Evolutionary conservation across 1,140 invertebrate genomes (phyloP), one percentile per base, ranked within the genome.

Genomic region (Tetragnatha versicolor): DNA sequence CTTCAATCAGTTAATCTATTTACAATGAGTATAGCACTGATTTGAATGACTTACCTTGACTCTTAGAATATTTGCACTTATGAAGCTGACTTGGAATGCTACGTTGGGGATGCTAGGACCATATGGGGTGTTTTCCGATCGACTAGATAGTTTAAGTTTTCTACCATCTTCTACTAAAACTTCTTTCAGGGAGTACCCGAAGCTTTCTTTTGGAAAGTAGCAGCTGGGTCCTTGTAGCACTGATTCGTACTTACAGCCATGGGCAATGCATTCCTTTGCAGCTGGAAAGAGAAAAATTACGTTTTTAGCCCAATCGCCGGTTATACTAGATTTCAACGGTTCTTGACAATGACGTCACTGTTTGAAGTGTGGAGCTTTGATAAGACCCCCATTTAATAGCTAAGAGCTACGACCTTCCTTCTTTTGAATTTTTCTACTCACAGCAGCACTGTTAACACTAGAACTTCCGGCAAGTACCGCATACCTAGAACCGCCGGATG

Each of bases 11-110:
- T n/a, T n/a, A n/a, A n/a, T n/a, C n/a, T n/a, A n/a, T n/a, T n/a
- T n/a, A n/a, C n/a, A n/a, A n/a, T n/a, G n/a, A n/a, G n/a, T n/a
- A n/a, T n/a, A n/a, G n/a, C n/a, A n/a, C n/a, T 51, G 6, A 2
- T 14, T 51, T 25, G 17, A 33, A 0, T 17, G 7, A 47, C 65
- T 72, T 55, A 80, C 75, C 53, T 77, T 58, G 25, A 80, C 66
- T 49, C 79, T 27, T 12, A 80, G 9, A 47, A 80, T 80, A 14
- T 80, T 42, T 47, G 68, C 39, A 12, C 61, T 80, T 20, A 80
- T 58, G 37, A 68, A 78, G n/a, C 17, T 55, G 20, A 70, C 14
- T 17, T 77, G 14, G 14, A 80, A 42, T 10, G 20, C 31, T 3
- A 60, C 53, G 0, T n/a, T 6, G 0, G 20, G 1, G 6, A 72